Conservation (phyloP, 2,888 invertebrate species). For the Melieria omissa region DNA sequence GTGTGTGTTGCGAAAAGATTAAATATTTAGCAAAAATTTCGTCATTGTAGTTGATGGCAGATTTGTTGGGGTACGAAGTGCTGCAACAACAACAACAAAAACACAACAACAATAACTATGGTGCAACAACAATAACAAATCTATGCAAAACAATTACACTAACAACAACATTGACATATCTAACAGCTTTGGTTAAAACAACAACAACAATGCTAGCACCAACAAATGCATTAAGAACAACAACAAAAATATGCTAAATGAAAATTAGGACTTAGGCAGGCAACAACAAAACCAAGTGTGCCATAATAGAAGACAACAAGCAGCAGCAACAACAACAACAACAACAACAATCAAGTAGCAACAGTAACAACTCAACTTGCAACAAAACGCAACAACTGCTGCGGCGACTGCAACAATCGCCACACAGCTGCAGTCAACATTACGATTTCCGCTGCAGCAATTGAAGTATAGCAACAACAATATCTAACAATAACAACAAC, state of each 20-base stretch:
- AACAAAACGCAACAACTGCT: too few relatives aligned
- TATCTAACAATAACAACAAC: too few relatives aligned
- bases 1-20: too few relatives aligned
- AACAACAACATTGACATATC: background rate
- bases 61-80: slow-evolving; percentile 6
- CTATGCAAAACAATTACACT: slow-evolving; percentile 8
- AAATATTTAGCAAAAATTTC: too few relatives aligned
- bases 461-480: too few relatives aligned
- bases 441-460: too few relatives aligned
- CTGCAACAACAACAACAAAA: slow-evolving; percentile 5
- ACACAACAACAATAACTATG: background rate
- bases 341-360: background rate
- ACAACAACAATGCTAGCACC: background rate
- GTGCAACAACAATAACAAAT: slow-evolving; percentile 5
- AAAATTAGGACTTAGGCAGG: background rate
- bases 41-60: background rate
- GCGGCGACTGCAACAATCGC: too few relatives aligned
- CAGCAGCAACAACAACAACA: slow-evolving; percentile 20
- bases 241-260: background rate
- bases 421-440: too few relatives aligned
- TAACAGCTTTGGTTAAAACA: background rate
- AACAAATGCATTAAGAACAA: background rate
- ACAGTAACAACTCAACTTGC: too few relatives aligned
- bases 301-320: background rate
- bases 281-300: background rate